A percentile compares a stretch with the other conserved stretches of the same genome.
Conservation (phyloP, 1,140 invertebrate genomes). For the Piezodorus guildinii region DNA sequence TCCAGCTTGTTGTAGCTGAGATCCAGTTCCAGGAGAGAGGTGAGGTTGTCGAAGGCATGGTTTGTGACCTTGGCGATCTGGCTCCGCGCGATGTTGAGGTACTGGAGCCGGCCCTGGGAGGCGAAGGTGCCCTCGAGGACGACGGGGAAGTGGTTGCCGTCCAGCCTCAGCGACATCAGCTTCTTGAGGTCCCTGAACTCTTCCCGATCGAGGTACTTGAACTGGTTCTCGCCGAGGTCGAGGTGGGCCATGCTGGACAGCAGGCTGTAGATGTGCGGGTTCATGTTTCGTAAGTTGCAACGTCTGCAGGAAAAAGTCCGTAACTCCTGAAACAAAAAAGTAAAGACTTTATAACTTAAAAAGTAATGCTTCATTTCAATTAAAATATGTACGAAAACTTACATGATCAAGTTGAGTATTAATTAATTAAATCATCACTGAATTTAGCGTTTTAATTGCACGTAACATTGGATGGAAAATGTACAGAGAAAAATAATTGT, state of each 20-base stretch:
- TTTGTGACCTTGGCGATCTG: conserved; percentile 56
- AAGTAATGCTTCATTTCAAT: too few species aligned
- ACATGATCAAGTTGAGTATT: too few species aligned
- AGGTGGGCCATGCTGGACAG: conserved; percentile 52
- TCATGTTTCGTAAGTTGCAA: conserved; percentile 56
- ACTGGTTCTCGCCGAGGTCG: conserved; percentile 62
- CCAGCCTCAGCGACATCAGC: conserved; percentile 52
- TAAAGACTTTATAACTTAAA: too few species aligned
- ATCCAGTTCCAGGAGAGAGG: conserved; percentile 50
- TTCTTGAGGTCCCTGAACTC: conserved; percentile 56
- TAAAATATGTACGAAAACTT: too few species aligned
- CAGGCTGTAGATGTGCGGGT: conserved; percentile 62
- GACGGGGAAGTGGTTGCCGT: conserved; percentile 64
- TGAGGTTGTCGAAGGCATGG: conserved; percentile 54
- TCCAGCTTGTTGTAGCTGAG: conserved; percentile 61
- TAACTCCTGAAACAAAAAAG: conserved; percentile 43
- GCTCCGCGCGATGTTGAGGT: conserved; percentile 53
- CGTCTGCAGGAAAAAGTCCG: conserved; percentile 52
- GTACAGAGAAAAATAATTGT: too few species aligned
- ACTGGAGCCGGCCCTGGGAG: conserved; percentile 34
- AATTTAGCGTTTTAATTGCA: too few species aligned
- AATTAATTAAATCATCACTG: too few species aligned
- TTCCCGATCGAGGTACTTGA: conserved; percentile 62
- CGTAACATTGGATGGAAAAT: too few species aligned
- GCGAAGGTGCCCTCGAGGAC: conserved; percentile 60